These are phyloP conservation scores for Watsonalla binaria DNA, from an alignment of 2,888 invertebrate genomes.

Conservation along the genomic window DNA sequence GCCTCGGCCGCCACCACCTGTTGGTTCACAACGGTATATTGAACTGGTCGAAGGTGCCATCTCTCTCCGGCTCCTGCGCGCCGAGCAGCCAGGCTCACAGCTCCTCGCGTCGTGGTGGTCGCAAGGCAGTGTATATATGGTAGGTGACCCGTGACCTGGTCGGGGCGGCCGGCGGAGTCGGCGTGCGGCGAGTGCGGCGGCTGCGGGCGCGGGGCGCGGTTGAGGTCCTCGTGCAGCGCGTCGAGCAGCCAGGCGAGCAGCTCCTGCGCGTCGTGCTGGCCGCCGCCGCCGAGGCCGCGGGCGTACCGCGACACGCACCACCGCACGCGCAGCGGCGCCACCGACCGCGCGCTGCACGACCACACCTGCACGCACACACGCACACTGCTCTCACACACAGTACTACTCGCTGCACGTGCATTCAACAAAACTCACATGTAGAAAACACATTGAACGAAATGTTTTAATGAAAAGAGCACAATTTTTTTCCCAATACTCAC, in stretches of 20 bases:
- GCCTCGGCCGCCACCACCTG: constrained; percentile 83
- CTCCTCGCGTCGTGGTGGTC: no score
- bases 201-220: constrained; percentile 77
- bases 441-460: no score
- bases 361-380: constrained; percentile 77
- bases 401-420: no score
- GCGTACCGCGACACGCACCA: constrained; percentile 93
- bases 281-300: constrained; percentile 91
- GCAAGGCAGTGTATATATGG: constrained; percentile 3
- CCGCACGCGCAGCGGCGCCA: constrained; percentile 91
- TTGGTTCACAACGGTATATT: neutral
- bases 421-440: no score
- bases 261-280: constrained; percentile 97
- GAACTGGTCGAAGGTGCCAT: no score
- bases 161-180: constrained; percentile 47
- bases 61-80: no score
- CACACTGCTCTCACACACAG: no score
- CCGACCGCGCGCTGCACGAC: constrained; percentile 89
- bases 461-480: no score
- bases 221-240: constrained; percentile 94
- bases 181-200: constrained; percentile 50
- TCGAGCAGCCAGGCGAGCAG: constrained; percentile 94
- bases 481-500: no score
- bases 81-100: constrained; percentile 76
- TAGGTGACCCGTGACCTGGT: neutral